Conservation (phyloP, 2,888 invertebrate species). For the Drosophila bunnanda region DNA sequence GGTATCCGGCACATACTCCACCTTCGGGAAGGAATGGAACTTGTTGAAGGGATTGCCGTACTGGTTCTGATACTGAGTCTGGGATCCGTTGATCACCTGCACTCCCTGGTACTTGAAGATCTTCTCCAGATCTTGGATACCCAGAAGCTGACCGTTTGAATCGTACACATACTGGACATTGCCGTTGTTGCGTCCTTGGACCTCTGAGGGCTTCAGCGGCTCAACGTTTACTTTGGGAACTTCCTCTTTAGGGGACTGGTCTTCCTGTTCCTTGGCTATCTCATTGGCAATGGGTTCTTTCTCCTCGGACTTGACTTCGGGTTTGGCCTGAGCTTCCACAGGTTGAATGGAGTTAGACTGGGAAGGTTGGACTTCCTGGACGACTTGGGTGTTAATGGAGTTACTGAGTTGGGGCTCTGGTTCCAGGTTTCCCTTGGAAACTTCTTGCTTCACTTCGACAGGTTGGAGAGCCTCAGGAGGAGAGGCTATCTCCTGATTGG, state of each 20-base stretch:
- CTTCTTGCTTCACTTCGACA: constrained; percentile 10
- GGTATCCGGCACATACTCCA: constrained; percentile 9
- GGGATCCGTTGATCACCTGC: constrained; percentile 9
- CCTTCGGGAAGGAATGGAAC: constrained; percentile 6
- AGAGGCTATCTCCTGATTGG: not conserved
- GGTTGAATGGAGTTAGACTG: not conserved
- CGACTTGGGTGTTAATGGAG: not conserved
- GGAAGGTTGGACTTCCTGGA: not conserved
- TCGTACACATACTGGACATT: constrained; percentile 10
- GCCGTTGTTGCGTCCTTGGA: constrained; percentile 15
- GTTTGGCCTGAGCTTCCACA: not conserved
- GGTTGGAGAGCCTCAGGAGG: not conserved
- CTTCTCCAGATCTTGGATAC: constrained; percentile 23
- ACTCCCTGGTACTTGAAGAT: constrained; percentile 37
- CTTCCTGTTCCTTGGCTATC: constrained; percentile 1
- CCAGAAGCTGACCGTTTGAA: constrained; percentile 8
- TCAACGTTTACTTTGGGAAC: not conserved
- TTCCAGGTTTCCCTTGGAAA: not conserved
- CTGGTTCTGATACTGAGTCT: not conserved
- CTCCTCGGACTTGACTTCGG: not conserved
- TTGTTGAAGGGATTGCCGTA: constrained; percentile 17
- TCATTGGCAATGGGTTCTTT: constrained; percentile 17
- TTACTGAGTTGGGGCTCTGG: not conserved
- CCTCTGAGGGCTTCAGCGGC: not conserved
- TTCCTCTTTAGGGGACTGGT: not conserved